phyloP scores from a whole-genome alignment of 2,797 vertebrate genomes.

The Acipenser transmontanus region DNA sequence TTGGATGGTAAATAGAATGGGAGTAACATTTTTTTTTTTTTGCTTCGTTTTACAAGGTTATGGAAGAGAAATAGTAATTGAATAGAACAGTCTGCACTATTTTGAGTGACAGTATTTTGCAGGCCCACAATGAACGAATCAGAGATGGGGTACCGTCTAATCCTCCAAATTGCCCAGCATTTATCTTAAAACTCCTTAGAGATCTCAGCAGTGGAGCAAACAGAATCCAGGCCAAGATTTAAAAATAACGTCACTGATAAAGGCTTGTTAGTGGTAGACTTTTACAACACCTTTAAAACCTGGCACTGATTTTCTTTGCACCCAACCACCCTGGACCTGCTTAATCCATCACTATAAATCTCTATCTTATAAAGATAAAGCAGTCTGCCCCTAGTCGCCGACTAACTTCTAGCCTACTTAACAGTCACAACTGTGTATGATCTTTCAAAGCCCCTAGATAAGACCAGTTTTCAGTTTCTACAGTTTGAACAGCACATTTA shows the following conservation, averaged over 20 bases:
- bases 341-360: not conserved
- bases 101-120: too few species aligned
- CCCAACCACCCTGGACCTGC: not conserved
- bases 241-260: not conserved
- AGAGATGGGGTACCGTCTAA: not conserved
- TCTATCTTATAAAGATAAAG: not conserved
- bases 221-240: not conserved
- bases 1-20: too few species aligned
- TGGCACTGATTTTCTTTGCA: not conserved
- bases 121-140: too few species aligned
- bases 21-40: too few species aligned
- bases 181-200: not conserved
- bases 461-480: conserved; percentile 4
- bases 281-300: not conserved
- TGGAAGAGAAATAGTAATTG: too few species aligned
- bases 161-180: conserved; percentile 1
- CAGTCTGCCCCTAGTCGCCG: not conserved
- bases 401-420: not conserved
- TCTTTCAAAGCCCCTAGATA: not conserved
- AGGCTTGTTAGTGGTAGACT: not conserved
- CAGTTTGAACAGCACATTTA: not conserved
- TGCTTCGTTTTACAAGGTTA: too few species aligned
- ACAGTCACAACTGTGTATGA: not conserved
- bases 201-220: not conserved
- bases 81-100: too few species aligned